Evolutionary conservation across 2,888 invertebrate genomes (phyloP), one percentile per base, ranked within the genome.

Genomic region (Leptopilina syphax): DNA sequence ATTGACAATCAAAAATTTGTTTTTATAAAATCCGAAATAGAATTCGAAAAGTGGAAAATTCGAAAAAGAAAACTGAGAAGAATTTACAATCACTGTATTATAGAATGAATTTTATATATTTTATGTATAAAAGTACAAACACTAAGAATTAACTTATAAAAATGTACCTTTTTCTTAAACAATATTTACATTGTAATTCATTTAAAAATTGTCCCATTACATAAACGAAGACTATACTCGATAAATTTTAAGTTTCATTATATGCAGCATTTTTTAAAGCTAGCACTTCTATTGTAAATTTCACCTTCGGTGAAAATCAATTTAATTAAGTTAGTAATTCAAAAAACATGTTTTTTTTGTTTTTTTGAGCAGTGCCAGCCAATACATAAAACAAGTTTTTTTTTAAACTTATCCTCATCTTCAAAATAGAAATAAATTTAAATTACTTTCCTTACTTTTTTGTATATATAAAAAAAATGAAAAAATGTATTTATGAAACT

Each of bases 171-270:
- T 57, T 34, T 13, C 50, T 70, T 47, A 70, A 70, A 70, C 27
- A 73, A 34, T 73, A 73, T 73, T 73, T 73, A 73, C 73, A 73
- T 57, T 57, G 57, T 50, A 73, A n/a, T 34, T 12, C 54, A 27
- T 70, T 50, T 54, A 13, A 27, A 27, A 70, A 54, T n/a, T 13
- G 54, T 54, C 70, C 24, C 54, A 27, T 70, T 54, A 24, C 54
- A 54, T 70, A 70, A 50, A 47, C 24, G 41, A 68, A 18, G 44
- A 44, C 47, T 44, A n/a, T 70, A 47, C 47, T 70, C 9, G 50
- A 24, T 24, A 50, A 50, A 54, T 34, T 57, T 54, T 34, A 54
- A 54, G 18, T 54, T 73, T 57, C 54, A 54, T 54, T 13, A 50
- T 73, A 73, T 73, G 27, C 13, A 73, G 27, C 34, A 73, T 57